Base-by-base conservation (phyloP, 2,888 invertebrate species). In the Troides aeacus region DNA sequence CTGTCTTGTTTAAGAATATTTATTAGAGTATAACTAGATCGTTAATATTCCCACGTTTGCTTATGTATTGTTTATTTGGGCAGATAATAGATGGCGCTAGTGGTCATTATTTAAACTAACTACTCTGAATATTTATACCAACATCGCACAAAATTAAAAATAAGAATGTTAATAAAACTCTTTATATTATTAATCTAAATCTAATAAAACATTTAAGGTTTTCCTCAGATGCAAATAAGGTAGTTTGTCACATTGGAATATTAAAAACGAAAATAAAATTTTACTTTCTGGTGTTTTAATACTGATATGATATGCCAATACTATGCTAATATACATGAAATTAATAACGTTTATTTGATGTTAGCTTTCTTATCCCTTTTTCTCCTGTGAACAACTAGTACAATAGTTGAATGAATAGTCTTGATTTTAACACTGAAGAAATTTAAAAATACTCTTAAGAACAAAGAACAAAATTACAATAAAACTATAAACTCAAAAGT, bases 61-160 rank as follows among this genome's bases (percentile, higher is more conserved):
- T 57, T 21, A 12, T 18, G 42, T 39, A 67, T 56, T 66, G 66
- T 66, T 64, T 36, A 15, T 23, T 53, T 5, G 12, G 18, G 59
- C 21, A 66, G 68, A 75, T 74, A 77, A 80, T 67, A 83, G 82
- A 83, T 83, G 84, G 81, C 83, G 79, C 72, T 73, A 75, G 21
- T 73, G 64, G 68, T 60, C n/a, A 24, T 56, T 53, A 1, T 7
- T 58, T 62, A 46, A 58, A 42, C 30, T 58, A 23, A 17, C 36
- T n/a, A 21, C 21, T 36, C 21, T 53, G 61, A 61, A 66, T 46
- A 59, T 58, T 65, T 61, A 50, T 42, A 17, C 53, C 30, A 59
- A 59, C 23, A 58, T 65, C 59, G 36, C n/a, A 17, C 50, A 24
- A 30, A 65, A n/a, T 24, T 4, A 46, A 8, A 50, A 46, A 24